Evolutionary conservation across 2,113 vertebrate species (phyloP), one percentile per base, ranked within the genome.

Genomic region (Zosterops hypoxanthus): DNA sequence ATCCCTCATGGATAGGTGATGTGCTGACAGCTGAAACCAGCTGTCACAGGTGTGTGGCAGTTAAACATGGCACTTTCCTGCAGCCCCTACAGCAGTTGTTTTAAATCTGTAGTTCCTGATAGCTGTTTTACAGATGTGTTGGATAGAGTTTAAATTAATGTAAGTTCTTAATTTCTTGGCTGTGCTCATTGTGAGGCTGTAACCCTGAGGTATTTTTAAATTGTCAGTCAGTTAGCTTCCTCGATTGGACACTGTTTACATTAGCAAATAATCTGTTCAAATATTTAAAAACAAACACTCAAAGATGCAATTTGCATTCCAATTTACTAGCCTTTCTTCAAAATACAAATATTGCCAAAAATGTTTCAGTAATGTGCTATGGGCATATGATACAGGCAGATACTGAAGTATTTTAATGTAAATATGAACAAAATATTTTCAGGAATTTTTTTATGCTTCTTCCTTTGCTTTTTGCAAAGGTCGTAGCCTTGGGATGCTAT

Each of bases 401-500:
- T 72, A n/a, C 10, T 64, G n/a, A 72, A 77, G 18, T 61, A 29
- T 61, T 86, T 78, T 64, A 36, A 24, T 4, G 2, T 55, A 44
- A 50, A 13, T 65, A 39, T 12, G 33, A 73, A 39, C 34, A 82
- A 44, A 86, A 71, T 70, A 24, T 86, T 81, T 92, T 71, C 47
- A 77, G 39, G 29, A 47, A 5, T 61, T 65, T 93, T 29, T 47
- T 89, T 57, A 31, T 90, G 34, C 26, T 77, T 70, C 31, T 86
- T 85, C 31, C 25, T 69, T 88, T 66, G 36, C 41, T 87, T 75
- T 82, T 85, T 87, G 57, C 34, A 50, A 85, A 89, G 91, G 70
- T 85, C 82, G 46, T 61, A 82, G 50, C 65, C n/a, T 77, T 95
- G 70, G 81, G 89, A 86, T 91, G 39, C 42, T 73, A 80, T 66